phyloP scores from a whole-genome alignment of 2,113 vertebrate species.

The Psittacus erithacus region DNA sequence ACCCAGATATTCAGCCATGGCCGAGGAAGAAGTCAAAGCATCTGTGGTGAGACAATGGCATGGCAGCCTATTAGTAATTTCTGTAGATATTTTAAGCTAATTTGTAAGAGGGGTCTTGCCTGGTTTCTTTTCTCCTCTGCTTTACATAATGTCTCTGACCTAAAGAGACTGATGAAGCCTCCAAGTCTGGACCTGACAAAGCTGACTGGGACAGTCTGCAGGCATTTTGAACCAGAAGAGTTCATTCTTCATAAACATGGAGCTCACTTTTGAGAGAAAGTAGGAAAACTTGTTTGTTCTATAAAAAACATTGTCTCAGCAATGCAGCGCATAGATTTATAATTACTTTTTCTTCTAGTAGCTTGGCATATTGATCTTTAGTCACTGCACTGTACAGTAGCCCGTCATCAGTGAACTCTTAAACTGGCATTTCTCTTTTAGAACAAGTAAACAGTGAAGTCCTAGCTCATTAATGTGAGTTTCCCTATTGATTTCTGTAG shows the following conservation, averaged over 20 bases:
- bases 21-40: background rate
- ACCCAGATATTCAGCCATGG: background rate
- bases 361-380: constrained; percentile 6
- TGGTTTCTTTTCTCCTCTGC: background rate
- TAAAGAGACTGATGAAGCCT: background rate
- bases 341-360: background rate
- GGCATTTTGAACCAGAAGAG: background rate
- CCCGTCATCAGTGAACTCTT: background rate
- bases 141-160: background rate
- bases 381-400: background rate
- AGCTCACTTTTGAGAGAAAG: background rate
- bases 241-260: background rate
- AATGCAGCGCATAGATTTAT: background rate
- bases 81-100: background rate
- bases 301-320: background rate
- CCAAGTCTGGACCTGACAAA: background rate
- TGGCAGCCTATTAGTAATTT: background rate
- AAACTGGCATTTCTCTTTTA: constrained; percentile 11
- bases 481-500: background rate
- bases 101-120: background rate
- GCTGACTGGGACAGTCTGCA: background rate
- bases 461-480: background rate
- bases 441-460: background rate
- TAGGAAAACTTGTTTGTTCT: background rate
- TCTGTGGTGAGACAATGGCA: background rate